phyloP scores from a whole-genome alignment of 2,888 invertebrate genomes.

The Spodoptera littoralis region DNA sequence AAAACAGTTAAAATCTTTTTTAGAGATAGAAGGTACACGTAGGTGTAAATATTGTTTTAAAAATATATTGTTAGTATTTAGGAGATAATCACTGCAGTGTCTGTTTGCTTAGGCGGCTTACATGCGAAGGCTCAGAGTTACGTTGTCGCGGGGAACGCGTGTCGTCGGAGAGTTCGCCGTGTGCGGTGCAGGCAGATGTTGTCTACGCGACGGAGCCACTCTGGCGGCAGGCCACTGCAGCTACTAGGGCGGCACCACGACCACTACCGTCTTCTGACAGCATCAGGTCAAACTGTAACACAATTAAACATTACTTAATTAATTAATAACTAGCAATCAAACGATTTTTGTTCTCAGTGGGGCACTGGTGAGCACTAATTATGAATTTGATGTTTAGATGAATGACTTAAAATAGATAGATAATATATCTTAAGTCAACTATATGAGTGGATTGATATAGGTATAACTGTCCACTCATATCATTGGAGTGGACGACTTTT shows the following conservation, averaged over 20 bases:
- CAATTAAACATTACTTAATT: slow-evolving; percentile 10
- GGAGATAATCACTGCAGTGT: slow-evolving; percentile 43
- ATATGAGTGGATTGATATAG: too few species aligned
- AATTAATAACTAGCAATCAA: too few species aligned
- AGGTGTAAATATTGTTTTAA: slow-evolving; percentile 43
- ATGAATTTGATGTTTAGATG: too few species aligned
- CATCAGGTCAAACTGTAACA: slow-evolving; percentile 96
- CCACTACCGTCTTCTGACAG: slow-evolving; percentile 98
- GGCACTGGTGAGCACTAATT: too few species aligned
- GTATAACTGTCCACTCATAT: too few species aligned
- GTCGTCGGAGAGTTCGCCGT: slow-evolving; percentile 60
- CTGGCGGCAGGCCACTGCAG: slow-evolving; percentile 95
- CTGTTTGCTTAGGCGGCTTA: slow-evolving; percentile 46
- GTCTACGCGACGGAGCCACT: slow-evolving; percentile 62
- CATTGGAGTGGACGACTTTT: too few species aligned
- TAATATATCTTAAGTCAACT: too few species aligned
- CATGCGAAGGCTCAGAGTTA: slow-evolving; percentile 55
- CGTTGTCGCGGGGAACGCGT: slow-evolving; percentile 32
- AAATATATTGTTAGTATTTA: slow-evolving; percentile 43
- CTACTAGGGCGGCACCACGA: slow-evolving; percentile 98
- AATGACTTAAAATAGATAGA: too few species aligned
- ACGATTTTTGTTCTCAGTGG: too few species aligned
- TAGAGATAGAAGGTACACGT: slow-evolving; percentile 22
- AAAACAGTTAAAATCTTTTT: slow-evolving; percentile 3
- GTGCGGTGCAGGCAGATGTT: slow-evolving; percentile 12